A percentile compares a stretch with the other conserved stretches of the same genome.
Evolutionary conservation across 2,888 invertebrate species (phyloP).

Genomic region (Leucoptera coffeella): DNA sequence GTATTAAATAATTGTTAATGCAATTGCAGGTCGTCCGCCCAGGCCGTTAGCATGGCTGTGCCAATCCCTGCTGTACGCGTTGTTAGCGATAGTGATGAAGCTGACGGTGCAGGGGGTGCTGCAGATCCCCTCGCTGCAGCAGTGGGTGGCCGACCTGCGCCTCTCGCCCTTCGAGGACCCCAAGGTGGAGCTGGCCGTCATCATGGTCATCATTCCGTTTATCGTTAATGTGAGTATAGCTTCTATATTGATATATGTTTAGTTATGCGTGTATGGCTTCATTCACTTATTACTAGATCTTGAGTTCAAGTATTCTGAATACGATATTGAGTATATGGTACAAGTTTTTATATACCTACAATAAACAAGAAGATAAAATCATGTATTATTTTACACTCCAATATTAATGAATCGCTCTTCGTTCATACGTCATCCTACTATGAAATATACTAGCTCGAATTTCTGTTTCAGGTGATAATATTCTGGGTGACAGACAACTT

Average conservation of each 20-base stretch:
- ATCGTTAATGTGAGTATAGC: constrained; percentile 75
- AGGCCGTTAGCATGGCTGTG: constrained; percentile 62
- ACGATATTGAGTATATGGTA: no score
- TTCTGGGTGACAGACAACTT: constrained; percentile 86
- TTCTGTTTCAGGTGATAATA: constrained; percentile 65
- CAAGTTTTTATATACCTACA: no score
- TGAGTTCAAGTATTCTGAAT: no score
- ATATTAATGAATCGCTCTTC: no score
- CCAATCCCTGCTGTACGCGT: constrained; percentile 63
- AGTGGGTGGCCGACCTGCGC: constrained; percentile 59
- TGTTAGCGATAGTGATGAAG: constrained; percentile 64
- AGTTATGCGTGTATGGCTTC: no score
- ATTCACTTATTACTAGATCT: no score
- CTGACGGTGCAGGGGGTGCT: constrained; percentile 60
- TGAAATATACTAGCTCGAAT: no score
- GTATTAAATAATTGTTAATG: constrained; percentile 1
- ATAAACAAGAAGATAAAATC: no score
- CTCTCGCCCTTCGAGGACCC: constrained; percentile 69
- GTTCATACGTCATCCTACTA: no score
- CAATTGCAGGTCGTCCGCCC: constrained; percentile 54
- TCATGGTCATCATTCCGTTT: constrained; percentile 77
- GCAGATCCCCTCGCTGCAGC: constrained; percentile 60
- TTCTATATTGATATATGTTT: no score
- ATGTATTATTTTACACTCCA: no score
- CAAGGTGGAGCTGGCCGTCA: constrained; percentile 65